phyloP scores from a whole-genome alignment of 2,888 invertebrate species.

The Phortica magna region DNA sequence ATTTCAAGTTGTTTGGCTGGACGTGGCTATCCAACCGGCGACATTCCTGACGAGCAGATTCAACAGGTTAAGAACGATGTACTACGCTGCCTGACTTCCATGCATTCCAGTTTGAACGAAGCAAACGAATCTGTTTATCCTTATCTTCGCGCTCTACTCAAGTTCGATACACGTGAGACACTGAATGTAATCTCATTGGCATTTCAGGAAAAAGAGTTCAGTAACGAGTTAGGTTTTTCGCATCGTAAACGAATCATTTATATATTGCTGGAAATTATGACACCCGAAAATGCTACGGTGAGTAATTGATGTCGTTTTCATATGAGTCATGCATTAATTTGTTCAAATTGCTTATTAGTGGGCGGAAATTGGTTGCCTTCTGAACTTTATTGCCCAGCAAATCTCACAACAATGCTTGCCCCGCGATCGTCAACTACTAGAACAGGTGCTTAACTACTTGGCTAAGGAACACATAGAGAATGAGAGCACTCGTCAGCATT shows the following conservation, averaged over 20 bases:
- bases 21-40: conserved; percentile 88
- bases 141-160: conserved; percentile 85
- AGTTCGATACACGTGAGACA: conserved; percentile 91
- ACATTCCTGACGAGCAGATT: conserved; percentile 82
- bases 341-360: conserved; percentile 61
- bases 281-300: conserved; percentile 83
- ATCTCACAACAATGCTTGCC: conserved; percentile 79
- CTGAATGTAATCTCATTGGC: conserved; percentile 91
- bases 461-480: conserved; percentile 77
- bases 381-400: conserved; percentile 84
- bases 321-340: background rate
- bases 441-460: conserved; percentile 82
- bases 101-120: conserved; percentile 82
- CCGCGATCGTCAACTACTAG: conserved; percentile 79
- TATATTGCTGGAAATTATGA: conserved; percentile 87
- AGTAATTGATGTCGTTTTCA: conserved; percentile 65
- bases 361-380: conserved; percentile 81
- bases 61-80: conserved; percentile 86
- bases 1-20: conserved; percentile 93
- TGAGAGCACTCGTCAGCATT: conserved; percentile 79
- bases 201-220: conserved; percentile 89
- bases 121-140: conserved; percentile 84
- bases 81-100: conserved; percentile 83
- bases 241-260: conserved; percentile 88
- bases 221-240: conserved; percentile 84